Conservation (phyloP, 2,797 vertebrate species). For the Brachyrhaphis roseni region DNA sequence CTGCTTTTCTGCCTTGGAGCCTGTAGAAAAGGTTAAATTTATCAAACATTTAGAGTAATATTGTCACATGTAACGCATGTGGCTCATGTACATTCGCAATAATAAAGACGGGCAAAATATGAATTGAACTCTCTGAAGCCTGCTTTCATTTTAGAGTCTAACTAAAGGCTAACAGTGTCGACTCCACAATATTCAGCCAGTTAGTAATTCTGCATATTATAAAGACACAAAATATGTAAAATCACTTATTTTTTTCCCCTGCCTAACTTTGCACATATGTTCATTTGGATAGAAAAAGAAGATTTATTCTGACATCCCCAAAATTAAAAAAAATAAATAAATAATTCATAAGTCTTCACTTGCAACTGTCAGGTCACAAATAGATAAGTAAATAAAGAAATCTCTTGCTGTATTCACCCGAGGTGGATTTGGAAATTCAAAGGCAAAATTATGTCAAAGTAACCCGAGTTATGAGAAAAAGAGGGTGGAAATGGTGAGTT, state of each 20-base stretch:
- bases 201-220: not conserved
- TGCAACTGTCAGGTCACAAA: not conserved
- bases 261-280: not conserved
- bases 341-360: not conserved
- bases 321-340: not conserved
- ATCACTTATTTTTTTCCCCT: not conserved
- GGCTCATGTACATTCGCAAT: not conserved
- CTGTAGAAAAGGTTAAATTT: not conserved
- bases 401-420: not conserved
- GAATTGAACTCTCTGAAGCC: not conserved
- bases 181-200: not conserved
- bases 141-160: not conserved
- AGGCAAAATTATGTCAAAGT: not conserved
- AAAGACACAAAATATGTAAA: not conserved
- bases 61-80: not conserved
- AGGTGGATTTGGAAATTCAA: not conserved
- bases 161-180: not conserved
- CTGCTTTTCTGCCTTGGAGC: not conserved
- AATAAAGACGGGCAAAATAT: not conserved
- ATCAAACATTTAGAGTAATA: not conserved
- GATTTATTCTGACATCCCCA: not conserved
- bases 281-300: not conserved
- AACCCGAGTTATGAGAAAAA: not conserved
- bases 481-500: constrained; percentile 6
- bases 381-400: not conserved